Percentiles rank a stretch among this genome's conserved stretches.
phyloP scores from a whole-genome alignment of 2,797 vertebrate species.

The Etheostoma nigrum region DNA sequence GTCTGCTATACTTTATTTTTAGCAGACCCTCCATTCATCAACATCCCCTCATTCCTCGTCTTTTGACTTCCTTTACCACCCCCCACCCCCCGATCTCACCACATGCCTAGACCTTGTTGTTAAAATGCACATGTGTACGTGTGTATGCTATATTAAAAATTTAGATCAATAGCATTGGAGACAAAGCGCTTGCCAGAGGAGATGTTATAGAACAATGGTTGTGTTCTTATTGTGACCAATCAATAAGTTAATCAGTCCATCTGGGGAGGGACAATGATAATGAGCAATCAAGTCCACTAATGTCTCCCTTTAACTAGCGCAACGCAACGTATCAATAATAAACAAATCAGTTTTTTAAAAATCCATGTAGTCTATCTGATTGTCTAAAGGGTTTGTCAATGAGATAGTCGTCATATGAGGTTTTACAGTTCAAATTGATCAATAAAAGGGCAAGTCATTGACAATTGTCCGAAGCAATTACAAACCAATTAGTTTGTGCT shows the following conservation, averaged over 20 bases:
- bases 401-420: slow-evolving; percentile 14
- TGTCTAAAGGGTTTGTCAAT: slow-evolving; percentile 59
- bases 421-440: slow-evolving; percentile 24
- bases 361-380: slow-evolving; percentile 53
- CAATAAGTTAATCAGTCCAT: slow-evolving; percentile 69
- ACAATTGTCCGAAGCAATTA: slow-evolving; percentile 17
- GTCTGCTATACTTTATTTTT: slow-evolving; percentile 9
- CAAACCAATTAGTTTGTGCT: neutral
- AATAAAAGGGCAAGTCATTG: slow-evolving; percentile 4
- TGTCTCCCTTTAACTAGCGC: slow-evolving; percentile 48
- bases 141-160: slow-evolving; percentile 36
- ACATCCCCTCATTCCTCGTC: neutral
- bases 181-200: slow-evolving; percentile 40
- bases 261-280: slow-evolving; percentile 52
- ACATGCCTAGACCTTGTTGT: slow-evolving; percentile 4
- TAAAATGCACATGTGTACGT: slow-evolving; percentile 6
- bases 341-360: slow-evolving; percentile 26
- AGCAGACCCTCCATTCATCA: neutral
- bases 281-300: slow-evolving; percentile 54
- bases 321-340: slow-evolving; percentile 36
- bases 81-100: neutral
- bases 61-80: neutral
- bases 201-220: slow-evolving; percentile 20
- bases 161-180: slow-evolving; percentile 35
- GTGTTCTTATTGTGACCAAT: slow-evolving; percentile 46